These are phyloP conservation scores for Euclidia mi DNA, from an alignment of 2,888 invertebrate genomes.

Conservation along the genomic window DNA sequence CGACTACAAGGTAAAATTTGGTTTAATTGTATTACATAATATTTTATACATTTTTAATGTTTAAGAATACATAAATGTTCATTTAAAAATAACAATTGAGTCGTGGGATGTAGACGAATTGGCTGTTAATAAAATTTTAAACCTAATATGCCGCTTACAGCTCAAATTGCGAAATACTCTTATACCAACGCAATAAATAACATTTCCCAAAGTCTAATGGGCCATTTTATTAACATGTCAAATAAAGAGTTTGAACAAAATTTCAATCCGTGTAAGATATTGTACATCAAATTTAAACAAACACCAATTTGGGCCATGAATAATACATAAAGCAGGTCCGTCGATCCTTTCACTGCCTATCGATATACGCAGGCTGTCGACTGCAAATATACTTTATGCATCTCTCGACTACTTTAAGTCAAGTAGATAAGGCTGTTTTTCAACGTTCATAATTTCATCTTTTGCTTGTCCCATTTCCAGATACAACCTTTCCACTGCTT, in stretches of 20 bases:
- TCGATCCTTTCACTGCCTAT: slow-evolving; percentile 70
- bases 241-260: slow-evolving; percentile 57
- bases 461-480: slow-evolving; percentile 13
- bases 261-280: slow-evolving; percentile 75
- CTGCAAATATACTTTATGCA: slow-evolving; percentile 37
- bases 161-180: too few species aligned
- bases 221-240: slow-evolving; percentile 33
- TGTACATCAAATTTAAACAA: slow-evolving; percentile 84
- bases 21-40: too few species aligned
- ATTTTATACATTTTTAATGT: too few species aligned
- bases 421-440: slow-evolving; percentile 9
- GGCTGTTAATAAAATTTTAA: too few species aligned
- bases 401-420: background rate
- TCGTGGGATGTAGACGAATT: too few species aligned
- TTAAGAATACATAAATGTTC: too few species aligned
- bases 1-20: too few species aligned
- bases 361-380: slow-evolving; percentile 57
- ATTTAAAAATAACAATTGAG: too few species aligned
- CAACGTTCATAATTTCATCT: background rate
- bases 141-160: too few species aligned
- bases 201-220: slow-evolving; percentile 34
- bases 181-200: slow-evolving; percentile 19
- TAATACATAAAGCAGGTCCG: slow-evolving; percentile 73
- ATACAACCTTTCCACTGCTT: slow-evolving; percentile 13
- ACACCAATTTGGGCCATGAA: slow-evolving; percentile 80